These are phyloP conservation scores for Lycophotia porphyrea DNA, from an alignment of 2,888 invertebrate species.

Conservation along the genomic window DNA sequence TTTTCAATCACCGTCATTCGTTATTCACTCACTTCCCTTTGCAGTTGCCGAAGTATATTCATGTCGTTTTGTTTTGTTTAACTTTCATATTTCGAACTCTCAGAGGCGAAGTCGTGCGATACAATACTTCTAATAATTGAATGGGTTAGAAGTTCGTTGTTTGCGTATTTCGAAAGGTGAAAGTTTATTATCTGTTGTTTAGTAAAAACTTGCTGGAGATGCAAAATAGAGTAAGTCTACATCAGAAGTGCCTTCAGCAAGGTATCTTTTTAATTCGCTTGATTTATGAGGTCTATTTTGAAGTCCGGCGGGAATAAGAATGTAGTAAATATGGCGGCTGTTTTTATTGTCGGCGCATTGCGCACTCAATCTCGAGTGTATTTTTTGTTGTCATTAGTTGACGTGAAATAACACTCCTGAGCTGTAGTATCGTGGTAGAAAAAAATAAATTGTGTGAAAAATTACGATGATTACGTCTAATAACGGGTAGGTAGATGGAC, in stretches of 20 bases:
- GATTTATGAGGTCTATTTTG: constrained; percentile 68
- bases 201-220: constrained; percentile 37
- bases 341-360: constrained; percentile 69
- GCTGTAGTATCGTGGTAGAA: constrained; percentile 79
- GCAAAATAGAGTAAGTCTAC: constrained; percentile 53
- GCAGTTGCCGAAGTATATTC: constrained; percentile 86
- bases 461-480: constrained; percentile 90
- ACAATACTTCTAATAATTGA: constrained; percentile 83
- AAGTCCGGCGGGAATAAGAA: constrained; percentile 63
- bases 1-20: constrained; percentile 89
- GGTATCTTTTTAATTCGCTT: constrained; percentile 66
- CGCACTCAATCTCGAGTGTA: constrained; percentile 74
- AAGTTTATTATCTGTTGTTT: constrained; percentile 69
- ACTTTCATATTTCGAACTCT: constrained; percentile 87
- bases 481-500: constrained; percentile 83
- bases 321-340: constrained; percentile 67
- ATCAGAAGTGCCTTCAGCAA: constrained; percentile 48
- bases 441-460: constrained; percentile 90
- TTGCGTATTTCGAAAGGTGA: constrained; percentile 73
- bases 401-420: constrained; percentile 84
- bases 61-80: constrained; percentile 87
- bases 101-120: constrained; percentile 79
- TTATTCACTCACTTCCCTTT: constrained; percentile 89
- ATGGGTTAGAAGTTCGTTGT: constrained; percentile 79
- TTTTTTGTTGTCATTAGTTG: constrained; percentile 89